These are phyloP conservation scores for Lepidocyrtinus sp. DNA, from an alignment of 2,888 invertebrate genomes.

Conservation along the genomic window DNA sequence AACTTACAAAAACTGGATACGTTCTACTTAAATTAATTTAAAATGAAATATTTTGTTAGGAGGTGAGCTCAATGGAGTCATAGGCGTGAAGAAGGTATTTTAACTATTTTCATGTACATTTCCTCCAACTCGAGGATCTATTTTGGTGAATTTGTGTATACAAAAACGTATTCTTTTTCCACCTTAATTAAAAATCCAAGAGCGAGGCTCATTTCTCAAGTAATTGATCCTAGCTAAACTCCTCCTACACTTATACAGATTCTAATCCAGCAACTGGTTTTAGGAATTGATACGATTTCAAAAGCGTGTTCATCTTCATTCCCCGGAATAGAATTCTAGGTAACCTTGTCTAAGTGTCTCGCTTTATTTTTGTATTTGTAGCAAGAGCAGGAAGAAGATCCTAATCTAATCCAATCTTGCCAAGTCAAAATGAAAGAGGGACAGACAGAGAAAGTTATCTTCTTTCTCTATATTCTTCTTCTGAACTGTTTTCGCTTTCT, in stretches of 20 bases:
- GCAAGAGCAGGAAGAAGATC: too few species aligned
- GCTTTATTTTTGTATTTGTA: not conserved
- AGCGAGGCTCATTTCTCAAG: not conserved
- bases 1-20: too few species aligned
- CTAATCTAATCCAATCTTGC: constrained; percentile 47
- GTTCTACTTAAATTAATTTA: not conserved
- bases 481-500: not conserved
- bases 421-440: not conserved
- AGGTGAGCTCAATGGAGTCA: not conserved
- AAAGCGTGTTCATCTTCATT: too few species aligned
- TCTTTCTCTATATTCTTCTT: not conserved
- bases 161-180: too few species aligned
- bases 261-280: too few species aligned
- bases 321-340: not conserved
- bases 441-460: not conserved
- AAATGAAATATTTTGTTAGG: not conserved
- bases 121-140: too few species aligned
- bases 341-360: not conserved
- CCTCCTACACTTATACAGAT: too few species aligned
- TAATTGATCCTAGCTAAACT: not conserved
- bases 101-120: too few species aligned
- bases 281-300: too few species aligned
- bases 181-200: not conserved
- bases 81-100: not conserved
- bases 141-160: too few species aligned